Conservation (phyloP, 2,888 invertebrate genomes). For the Liopterus haemorrhoidalis region DNA sequence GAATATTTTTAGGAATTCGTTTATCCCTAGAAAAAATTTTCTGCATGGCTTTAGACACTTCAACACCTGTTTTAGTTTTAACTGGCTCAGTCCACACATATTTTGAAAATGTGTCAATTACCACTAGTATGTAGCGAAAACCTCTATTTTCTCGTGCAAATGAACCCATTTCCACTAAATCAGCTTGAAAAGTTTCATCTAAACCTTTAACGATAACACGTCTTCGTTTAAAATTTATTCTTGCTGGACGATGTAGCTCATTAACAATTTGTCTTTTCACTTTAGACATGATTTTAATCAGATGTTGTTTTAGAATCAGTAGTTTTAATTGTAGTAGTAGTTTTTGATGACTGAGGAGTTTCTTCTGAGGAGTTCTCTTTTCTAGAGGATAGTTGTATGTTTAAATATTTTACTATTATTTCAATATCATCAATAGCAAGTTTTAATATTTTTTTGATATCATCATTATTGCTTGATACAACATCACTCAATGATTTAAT, state of each 20-base stretch:
- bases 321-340: no score
- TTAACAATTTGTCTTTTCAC: slow-evolving; percentile 13
- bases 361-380: no score
- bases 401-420: slow-evolving; percentile 29
- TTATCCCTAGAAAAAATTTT: slow-evolving; percentile 29
- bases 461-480: no score
- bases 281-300: no score
- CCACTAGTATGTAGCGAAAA: slow-evolving; percentile 36
- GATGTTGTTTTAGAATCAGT: no score
- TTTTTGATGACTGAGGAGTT: no score
- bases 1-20: slow-evolving; percentile 30
- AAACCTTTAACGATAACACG: slow-evolving; percentile 37
- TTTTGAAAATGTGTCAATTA: slow-evolving; percentile 41
- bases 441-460: no score
- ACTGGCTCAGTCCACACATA: slow-evolving; percentile 38
- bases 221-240: slow-evolving; percentile 37
- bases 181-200: slow-evolving; percentile 42
- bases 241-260: slow-evolving; percentile 38
- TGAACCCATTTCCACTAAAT: slow-evolving; percentile 37
- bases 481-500: no score
- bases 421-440: no score
- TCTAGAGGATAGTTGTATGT: no score
- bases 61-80: slow-evolving; percentile 36
- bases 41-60: slow-evolving; percentile 34
- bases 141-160: slow-evolving; percentile 34